These are phyloP conservation scores for Pachyseris speciosa DNA, from an alignment of 64 coral and sea anemone species.

Conservation along the genomic window DNA sequence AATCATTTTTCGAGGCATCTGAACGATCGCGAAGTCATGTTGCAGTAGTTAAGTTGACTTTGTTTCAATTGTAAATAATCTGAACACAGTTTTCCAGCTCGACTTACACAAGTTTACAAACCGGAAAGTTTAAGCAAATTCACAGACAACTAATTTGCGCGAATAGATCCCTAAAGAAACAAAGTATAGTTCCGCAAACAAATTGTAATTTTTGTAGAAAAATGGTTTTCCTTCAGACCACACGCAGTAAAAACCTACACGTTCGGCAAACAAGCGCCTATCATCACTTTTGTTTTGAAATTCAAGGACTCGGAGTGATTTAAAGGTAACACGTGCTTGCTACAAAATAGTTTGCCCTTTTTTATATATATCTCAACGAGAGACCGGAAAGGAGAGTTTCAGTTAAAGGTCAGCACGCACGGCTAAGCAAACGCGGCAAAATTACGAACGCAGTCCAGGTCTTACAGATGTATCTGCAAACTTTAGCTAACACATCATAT, in stretches of 20 bases:
- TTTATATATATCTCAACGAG: no score
- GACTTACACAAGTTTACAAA: not conserved
- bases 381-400: no score
- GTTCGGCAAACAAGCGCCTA: not conserved
- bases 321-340: not conserved
- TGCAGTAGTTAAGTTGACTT: not conserved
- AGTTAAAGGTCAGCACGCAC: no score
- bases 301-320: not conserved
- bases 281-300: not conserved
- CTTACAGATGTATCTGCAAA: no score
- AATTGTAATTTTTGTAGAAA: not conserved
- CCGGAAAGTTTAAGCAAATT: not conserved
- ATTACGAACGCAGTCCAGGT: no score
- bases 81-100: not conserved
- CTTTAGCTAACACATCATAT: no score
- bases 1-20: not conserved
- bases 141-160: not conserved
- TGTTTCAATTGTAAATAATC: not conserved
- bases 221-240: slow-evolving; percentile 20
- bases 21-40: not conserved
- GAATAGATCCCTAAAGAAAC: not conserved
- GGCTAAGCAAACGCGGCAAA: no score
- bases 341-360: no score
- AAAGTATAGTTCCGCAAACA: not conserved
- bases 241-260: not conserved